Evolutionary conservation across 2,113 vertebrate genomes (phyloP).

Genomic region (Paradoxurus hermaphroditus): DNA sequence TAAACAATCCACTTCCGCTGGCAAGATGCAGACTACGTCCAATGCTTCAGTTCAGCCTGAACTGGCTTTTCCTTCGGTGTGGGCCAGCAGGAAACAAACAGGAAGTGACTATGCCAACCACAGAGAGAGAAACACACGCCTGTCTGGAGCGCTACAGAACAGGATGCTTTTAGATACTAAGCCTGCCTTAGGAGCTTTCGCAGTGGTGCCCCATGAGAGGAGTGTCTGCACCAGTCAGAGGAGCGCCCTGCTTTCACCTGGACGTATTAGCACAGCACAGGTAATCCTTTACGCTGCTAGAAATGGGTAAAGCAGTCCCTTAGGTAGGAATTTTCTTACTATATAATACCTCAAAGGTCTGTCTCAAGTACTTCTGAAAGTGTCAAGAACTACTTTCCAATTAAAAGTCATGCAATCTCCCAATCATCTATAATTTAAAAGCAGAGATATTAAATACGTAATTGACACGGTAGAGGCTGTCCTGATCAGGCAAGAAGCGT

Average conservation of each 20-base stretch:
- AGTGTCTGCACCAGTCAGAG: not conserved
- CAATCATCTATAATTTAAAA: not conserved
- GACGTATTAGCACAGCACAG: not conserved
- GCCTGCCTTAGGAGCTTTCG: not conserved
- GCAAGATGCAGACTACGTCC: constrained; percentile 9
- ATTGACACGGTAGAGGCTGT: not conserved
- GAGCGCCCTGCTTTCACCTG: not conserved
- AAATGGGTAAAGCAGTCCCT: not conserved
- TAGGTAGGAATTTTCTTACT: not conserved
- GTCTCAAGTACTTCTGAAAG: not conserved
- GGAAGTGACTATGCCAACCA: constrained; percentile 71
- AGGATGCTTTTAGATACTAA: not conserved
- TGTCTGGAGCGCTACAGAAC: constrained; percentile 19
- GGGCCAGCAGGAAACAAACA: constrained; percentile 61
- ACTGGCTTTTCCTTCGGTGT: constrained; percentile 29
- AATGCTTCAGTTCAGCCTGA: not conserved
- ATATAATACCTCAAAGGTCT: not conserved
- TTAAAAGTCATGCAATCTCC: not conserved
- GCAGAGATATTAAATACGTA: not conserved
- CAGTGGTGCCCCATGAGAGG: not conserved
- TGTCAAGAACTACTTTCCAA: not conserved
- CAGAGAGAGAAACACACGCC: constrained; percentile 55
- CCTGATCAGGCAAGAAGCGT: not conserved
- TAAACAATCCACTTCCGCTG: constrained; percentile 69
- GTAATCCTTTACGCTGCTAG: not conserved